These are phyloP conservation scores for Coluber constrictor DNA, from an alignment of 2,797 vertebrate genomes.

Conservation along the genomic window DNA sequence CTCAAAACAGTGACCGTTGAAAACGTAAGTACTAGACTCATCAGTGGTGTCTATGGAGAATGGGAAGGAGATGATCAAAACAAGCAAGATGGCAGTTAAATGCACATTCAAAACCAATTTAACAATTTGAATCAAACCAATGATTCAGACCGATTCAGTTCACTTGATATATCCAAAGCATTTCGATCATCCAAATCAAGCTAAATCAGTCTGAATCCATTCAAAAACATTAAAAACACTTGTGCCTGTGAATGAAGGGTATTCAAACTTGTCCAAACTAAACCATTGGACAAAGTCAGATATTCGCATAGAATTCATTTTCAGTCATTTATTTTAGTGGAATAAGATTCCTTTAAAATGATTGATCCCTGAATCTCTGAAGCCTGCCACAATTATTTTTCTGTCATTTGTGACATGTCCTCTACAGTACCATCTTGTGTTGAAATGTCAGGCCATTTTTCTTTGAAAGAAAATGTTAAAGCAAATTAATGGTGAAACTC, in stretches of 20 bases:
- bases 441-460: constrained; percentile 32
- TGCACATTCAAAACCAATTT: background rate
- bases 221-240: background rate
- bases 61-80: background rate
- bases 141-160: background rate
- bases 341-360: background rate
- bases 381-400: background rate
- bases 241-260: background rate
- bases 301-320: background rate
- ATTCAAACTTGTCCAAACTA: background rate
- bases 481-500: background rate
- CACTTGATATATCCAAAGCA: background rate
- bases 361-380: background rate
- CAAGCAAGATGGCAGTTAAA: background rate
- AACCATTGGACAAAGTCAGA: background rate
- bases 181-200: background rate
- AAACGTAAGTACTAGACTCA: background rate
- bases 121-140: background rate
- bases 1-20: background rate
- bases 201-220: background rate
- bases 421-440: constrained; percentile 54
- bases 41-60: background rate
- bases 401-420: constrained; percentile 17
- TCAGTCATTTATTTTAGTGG: constrained; percentile 12
- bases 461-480: background rate